Evolutionary conservation across 2,113 vertebrate genomes (phyloP).

Genomic region (Odontophorus gujanensis): DNA sequence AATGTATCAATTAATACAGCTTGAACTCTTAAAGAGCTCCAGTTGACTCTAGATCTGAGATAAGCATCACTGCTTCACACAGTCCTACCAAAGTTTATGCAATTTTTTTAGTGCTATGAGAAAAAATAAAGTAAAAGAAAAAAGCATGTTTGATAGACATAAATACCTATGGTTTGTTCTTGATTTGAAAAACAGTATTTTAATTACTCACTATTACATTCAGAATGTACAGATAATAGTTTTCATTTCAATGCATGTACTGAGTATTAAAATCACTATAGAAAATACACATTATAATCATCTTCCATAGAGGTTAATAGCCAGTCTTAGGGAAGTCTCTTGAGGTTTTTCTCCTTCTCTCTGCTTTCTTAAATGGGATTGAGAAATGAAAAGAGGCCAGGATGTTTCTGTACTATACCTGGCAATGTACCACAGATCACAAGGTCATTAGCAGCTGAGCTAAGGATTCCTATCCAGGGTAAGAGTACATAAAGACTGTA

Average conservation of each 20-base stretch:
- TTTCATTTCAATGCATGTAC: neutral
- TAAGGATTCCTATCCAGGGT: neutral
- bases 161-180: neutral
- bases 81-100: neutral
- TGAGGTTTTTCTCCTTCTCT: neutral
- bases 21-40: neutral
- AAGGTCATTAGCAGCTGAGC: neutral
- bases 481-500: neutral
- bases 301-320: neutral
- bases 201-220: neutral
- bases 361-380: neutral
- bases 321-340: neutral
- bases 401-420: neutral
- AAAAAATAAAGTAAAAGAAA: neutral
- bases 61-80: neutral
- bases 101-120: neutral
- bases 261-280: too few relatives aligned
- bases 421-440: neutral
- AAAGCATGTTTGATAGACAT: neutral
- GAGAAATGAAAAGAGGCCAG: neutral
- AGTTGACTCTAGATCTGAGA: neutral
- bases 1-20: neutral
- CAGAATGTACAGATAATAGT: neutral
- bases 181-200: neutral
- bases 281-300: neutral